A percentile compares a stretch with the other conserved stretches of the same genome.
Conservation (phyloP, 2,797 vertebrate genomes). For the Remorina albescens region DNA sequence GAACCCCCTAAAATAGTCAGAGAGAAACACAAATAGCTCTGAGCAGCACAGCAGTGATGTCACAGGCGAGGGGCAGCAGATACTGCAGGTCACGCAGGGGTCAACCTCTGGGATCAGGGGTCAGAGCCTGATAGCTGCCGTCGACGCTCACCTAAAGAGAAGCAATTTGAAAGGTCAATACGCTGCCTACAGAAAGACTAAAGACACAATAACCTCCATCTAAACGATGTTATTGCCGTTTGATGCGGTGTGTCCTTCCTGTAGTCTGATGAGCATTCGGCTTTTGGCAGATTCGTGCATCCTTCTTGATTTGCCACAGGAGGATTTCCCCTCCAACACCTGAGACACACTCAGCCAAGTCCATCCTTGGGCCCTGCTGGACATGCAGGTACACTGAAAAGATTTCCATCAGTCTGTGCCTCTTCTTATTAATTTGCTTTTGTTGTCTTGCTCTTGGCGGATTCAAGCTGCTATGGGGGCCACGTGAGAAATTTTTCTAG, state of each 20-base stretch:
- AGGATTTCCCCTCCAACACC: constrained; percentile 7
- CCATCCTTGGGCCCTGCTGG: no score
- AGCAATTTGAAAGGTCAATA: constrained; percentile 51
- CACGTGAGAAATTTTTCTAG: constrained; percentile 43
- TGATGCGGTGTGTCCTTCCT: neutral
- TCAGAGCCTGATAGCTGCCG: constrained; percentile 14
- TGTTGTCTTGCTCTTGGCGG: constrained; percentile 13
- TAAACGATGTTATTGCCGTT: neutral
- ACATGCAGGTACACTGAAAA: constrained; percentile 20
- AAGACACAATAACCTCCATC: neutral
- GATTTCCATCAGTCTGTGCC: neutral
- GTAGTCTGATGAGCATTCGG: neutral
- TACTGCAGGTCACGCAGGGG: constrained; percentile 34
- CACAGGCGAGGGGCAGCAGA: constrained; percentile 18
- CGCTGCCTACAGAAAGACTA: constrained; percentile 16
- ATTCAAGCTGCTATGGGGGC: constrained; percentile 18
- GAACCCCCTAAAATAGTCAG: neutral
- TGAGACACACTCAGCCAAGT: neutral
- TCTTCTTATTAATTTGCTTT: constrained; percentile 31
- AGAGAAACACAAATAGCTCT: constrained; percentile 13
- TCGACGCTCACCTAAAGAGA: constrained; percentile 21
- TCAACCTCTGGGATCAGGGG: constrained; percentile 47
- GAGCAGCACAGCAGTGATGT: constrained; percentile 9
- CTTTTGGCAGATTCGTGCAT: neutral
- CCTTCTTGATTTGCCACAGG: neutral